Evolutionary conservation across 37 sponge, comb jelly and placozoan species (phyloP).

Genomic region (Haliclona indistincta): DNA sequence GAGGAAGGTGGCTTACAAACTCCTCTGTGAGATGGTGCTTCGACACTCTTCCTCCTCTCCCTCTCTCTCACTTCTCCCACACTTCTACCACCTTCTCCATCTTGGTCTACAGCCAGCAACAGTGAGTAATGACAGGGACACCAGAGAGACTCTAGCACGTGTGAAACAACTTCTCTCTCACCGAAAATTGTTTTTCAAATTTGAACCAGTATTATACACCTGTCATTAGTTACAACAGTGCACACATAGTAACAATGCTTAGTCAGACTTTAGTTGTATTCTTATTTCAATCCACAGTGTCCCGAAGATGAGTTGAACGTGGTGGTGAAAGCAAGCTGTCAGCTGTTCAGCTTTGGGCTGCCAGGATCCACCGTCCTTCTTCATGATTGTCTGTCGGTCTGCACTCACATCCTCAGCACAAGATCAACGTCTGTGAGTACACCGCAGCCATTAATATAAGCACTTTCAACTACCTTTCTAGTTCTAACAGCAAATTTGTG

Average conservation of each 20-base stretch:
- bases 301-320: conserved; percentile 29
- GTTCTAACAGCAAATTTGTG: too few species aligned
- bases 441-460: too few species aligned
- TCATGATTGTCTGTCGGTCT: conserved; percentile 47
- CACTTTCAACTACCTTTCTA: too few species aligned
- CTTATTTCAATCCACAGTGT: too few species aligned
- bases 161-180: too few species aligned
- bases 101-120: conserved; percentile 33
- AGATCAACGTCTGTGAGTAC: neutral
- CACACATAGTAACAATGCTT: too few species aligned
- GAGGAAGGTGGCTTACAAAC: conserved; percentile 54
- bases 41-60: conserved; percentile 55
- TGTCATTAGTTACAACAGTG: too few species aligned
- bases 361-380: conserved; percentile 59
- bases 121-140: conserved; percentile 9
- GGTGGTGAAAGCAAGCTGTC: conserved; percentile 42
- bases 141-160: too few species aligned
- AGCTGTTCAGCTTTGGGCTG: conserved; percentile 53
- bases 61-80: conserved; percentile 31
- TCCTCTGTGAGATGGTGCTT: conserved; percentile 79
- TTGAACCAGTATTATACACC: too few species aligned
- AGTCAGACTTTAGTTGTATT: too few species aligned
- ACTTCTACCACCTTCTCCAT: conserved; percentile 80
- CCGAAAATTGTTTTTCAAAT: too few species aligned
- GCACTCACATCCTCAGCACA: conserved; percentile 23